Conservation (phyloP, 2,888 invertebrate genomes). For the Caenorhabditis plicata region DNA sequence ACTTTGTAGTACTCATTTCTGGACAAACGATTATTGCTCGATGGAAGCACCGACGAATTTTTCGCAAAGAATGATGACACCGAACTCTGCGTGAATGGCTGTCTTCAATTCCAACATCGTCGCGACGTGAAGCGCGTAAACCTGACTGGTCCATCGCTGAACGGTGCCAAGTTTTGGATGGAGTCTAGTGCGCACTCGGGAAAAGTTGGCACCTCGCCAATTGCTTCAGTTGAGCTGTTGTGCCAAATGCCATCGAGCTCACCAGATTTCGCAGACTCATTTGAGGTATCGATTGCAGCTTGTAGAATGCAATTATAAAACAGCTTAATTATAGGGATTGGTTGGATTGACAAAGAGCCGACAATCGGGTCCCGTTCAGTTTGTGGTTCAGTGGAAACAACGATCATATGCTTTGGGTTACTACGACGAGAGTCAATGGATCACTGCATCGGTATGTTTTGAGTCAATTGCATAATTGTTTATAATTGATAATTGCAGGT, state of each 20-base stretch:
- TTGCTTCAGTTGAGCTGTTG: constrained; percentile 44
- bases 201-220: constrained; percentile 44
- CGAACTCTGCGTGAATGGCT: constrained; percentile 49
- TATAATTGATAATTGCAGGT: constrained; percentile 38
- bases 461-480: too few species aligned
- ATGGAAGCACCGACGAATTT: constrained; percentile 38
- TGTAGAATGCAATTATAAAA: not conserved
- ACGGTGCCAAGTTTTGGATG: constrained; percentile 49
- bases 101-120: constrained; percentile 38
- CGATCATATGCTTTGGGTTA: constrained; percentile 36
- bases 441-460: constrained; percentile 59
- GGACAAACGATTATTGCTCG: constrained; percentile 22
- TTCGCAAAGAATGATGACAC: constrained; percentile 33
- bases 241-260: constrained; percentile 50
- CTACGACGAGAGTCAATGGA: constrained; percentile 57
- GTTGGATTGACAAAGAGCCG: constrained; percentile 34
- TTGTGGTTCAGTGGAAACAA: constrained; percentile 53
- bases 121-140: constrained; percentile 31
- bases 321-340: constrained; percentile 24
- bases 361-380: constrained; percentile 36
- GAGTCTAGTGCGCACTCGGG: constrained; percentile 40
- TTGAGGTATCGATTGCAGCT: constrained; percentile 12
- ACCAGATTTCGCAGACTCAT: constrained; percentile 43
- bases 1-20: constrained; percentile 41
- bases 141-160: constrained; percentile 30